A percentile compares a stretch with the other conserved stretches of the same genome.
Evolutionary conservation across 2,797 vertebrate species (phyloP).

Genomic region (Hydrolagus colliei): DNA sequence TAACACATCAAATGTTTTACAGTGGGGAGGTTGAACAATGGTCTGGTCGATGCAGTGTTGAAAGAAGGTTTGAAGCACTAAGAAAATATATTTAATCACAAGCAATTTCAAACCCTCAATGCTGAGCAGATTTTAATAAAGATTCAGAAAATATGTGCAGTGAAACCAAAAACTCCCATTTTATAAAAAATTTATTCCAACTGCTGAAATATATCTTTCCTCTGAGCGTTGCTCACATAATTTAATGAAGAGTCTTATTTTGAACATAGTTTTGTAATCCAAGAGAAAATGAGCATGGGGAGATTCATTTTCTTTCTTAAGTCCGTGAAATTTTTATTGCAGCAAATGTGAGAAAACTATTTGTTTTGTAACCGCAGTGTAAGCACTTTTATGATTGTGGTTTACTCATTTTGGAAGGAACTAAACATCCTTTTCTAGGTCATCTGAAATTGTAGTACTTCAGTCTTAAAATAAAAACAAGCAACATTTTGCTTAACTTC

Average conservation of each 20-base stretch:
- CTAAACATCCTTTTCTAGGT: not conserved
- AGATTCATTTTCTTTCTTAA: not conserved
- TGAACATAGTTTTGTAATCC: slow-evolving; percentile 1
- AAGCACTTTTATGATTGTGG: not conserved
- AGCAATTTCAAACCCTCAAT: not conserved
- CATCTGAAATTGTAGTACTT: too few species aligned
- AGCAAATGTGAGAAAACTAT: not conserved
- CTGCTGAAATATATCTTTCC: not conserved
- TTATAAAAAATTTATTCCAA: not conserved
- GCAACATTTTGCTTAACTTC: too few species aligned
- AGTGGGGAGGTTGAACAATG: not conserved
- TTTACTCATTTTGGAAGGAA: not conserved
- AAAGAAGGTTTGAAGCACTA: not conserved
- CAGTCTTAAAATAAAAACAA: too few species aligned
- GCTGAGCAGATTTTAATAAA: not conserved
- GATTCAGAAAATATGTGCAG: not conserved
- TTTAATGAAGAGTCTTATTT: not conserved
- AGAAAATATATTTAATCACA: not conserved
- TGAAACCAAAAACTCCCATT: not conserved
- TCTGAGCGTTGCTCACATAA: not conserved
- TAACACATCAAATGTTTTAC: not conserved
- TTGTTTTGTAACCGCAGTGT: not conserved
- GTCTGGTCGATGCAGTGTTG: not conserved
- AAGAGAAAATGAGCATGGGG: too few species aligned
- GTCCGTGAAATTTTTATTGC: not conserved